phyloP scores from a whole-genome alignment of 2,797 vertebrate genomes.

The Channa striata region DNA sequence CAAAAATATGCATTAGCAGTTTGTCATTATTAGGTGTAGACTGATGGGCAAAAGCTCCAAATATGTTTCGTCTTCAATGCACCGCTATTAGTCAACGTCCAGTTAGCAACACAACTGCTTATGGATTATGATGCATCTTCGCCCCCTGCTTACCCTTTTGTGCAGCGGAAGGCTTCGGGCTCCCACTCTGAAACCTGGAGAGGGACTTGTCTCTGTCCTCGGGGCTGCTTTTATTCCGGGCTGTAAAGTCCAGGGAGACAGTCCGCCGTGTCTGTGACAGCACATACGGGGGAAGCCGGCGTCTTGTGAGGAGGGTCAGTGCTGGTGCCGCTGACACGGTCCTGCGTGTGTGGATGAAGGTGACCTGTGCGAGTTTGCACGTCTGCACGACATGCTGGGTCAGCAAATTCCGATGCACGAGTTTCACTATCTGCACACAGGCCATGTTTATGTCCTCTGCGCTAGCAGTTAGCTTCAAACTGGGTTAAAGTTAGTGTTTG shows the following conservation, averaged over 20 bases:
- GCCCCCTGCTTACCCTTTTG: constrained; percentile 86
- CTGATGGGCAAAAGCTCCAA: too few relatives aligned
- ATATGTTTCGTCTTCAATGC: too few relatives aligned
- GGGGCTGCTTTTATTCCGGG: constrained; percentile 59
- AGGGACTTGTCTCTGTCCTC: constrained; percentile 75
- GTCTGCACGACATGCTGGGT: constrained; percentile 32
- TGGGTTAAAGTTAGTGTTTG: neutral
- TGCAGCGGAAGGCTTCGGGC: constrained; percentile 74
- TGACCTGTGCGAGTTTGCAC: constrained; percentile 39
- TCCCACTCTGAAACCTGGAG: constrained; percentile 64
- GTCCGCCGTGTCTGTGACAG: constrained; percentile 28
- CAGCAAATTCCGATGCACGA: constrained; percentile 45
- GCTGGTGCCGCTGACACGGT: constrained; percentile 1
- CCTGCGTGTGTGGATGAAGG: constrained; percentile 23
- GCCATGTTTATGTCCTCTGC: constrained; percentile 59
- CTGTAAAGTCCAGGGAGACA: constrained; percentile 45
- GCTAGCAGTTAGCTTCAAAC: neutral
- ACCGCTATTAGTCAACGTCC: too few relatives aligned
- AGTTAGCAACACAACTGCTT: too few relatives aligned
- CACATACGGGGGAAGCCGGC: neutral
- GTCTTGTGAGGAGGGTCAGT: neutral
- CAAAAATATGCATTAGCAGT: too few relatives aligned
- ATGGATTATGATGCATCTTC: too few relatives aligned
- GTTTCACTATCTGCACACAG: constrained; percentile 69
- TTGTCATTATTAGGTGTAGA: too few relatives aligned